Evolutionary conservation across 2,797 vertebrate genomes (phyloP), one percentile per base, ranked within the genome.

Genomic region (Microcaecilia unicolor): DNA sequence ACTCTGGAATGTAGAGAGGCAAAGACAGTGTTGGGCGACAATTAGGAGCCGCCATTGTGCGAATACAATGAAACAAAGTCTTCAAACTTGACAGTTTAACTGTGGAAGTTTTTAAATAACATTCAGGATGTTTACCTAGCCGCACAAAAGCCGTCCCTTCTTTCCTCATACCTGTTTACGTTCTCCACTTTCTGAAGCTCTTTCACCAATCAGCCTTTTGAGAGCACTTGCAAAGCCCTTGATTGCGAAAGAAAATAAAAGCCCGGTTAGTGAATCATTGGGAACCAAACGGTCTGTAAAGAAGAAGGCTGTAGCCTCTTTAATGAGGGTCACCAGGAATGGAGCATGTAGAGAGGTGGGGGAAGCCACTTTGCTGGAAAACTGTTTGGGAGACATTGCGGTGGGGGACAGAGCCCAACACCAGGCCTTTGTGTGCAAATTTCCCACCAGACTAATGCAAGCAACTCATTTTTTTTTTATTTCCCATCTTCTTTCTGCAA

Each of bases 391-490:
- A 55, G 18, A 51, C 44, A 45, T 42, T 49, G 41, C 55, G 25
- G 44, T 6, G 58, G 48, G 70, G 64, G 66, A 64, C 58, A 54
- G 40, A 64, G 55, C 75, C 69, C 79, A 81, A 83, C 83, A 81
- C 83, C 60, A 29, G 51, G 55, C 65, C 82, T 95, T 93, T 97
- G 91, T 98, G 91, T 97, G 91, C 88, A 95, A 96, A 98, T 97
- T 97, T 97, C 92, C 93, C 92, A 89, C 86, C 76, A 50, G 42
- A 58, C 64, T 45, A 31, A 44, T 86, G 70, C 76, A 80, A 82
- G n/a, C n/a, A n/a, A n/a, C n/a, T n/a, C n/a, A n/a, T n/a, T n/a
- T n/a, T n/a, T n/a, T n/a, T n/a, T n/a, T n/a, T n/a, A n/a, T 21
- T 27, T 41, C 44, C 46, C 47, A n/a, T n/a, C n/a, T n/a, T n/a